Conservation (phyloP, 1,140 invertebrate species). For the Micrasema minimum region DNA sequence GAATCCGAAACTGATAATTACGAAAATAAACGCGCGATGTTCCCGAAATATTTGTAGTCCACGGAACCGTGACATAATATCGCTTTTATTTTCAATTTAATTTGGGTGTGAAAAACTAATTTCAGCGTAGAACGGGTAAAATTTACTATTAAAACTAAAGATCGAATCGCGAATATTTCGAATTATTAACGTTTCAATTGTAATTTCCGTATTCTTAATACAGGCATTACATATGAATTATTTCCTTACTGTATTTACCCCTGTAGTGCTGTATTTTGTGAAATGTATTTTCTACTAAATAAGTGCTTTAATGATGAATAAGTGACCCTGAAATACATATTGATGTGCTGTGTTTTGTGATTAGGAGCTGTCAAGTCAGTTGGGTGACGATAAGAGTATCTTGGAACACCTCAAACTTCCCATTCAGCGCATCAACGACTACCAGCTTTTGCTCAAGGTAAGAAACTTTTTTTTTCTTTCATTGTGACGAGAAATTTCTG, state of each 20-base stretch:
- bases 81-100: constrained; percentile 33
- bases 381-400: constrained; percentile 90
- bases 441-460: constrained; percentile 95
- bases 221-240: too few relatives aligned
- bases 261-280: too few relatives aligned
- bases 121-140: background rate
- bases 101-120: constrained; percentile 17
- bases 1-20: constrained; percentile 40
- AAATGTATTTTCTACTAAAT: too few relatives aligned
- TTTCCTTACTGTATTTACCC: too few relatives aligned
- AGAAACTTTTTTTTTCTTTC: constrained; percentile 52
- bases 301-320: background rate
- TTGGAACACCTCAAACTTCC: constrained; percentile 92
- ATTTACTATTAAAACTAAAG: too few relatives aligned
- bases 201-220: too few relatives aligned
- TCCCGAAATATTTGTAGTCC: constrained; percentile 46
- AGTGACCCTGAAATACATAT: constrained; percentile 3
- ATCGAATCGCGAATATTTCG: too few relatives aligned
- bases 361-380: constrained; percentile 84
- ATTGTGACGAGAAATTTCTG: too few relatives aligned
- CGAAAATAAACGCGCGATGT: constrained; percentile 49
- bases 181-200: too few relatives aligned
- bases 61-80: constrained; percentile 52
- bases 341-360: constrained; percentile 53
- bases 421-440: constrained; percentile 96